Evolutionary conservation across 2,888 invertebrate species (phyloP).

Genomic region (Polyommatus icarus): DNA sequence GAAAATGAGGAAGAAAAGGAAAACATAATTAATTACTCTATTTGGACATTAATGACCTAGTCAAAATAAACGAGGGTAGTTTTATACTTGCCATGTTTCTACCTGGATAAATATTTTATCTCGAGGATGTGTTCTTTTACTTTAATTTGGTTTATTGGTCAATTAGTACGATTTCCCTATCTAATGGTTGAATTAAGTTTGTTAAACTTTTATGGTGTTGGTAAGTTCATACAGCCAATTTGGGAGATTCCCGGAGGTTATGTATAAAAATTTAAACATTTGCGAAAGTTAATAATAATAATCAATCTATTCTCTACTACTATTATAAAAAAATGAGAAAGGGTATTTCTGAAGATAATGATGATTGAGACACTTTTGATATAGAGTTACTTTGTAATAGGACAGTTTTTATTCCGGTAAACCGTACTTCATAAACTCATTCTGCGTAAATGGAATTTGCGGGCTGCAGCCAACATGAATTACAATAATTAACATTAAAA

Average conservation of each 20-base stretch:
- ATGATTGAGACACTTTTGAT: too few relatives aligned
- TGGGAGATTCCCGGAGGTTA: too few relatives aligned
- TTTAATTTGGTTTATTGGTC: neutral
- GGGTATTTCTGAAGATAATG: too few relatives aligned
- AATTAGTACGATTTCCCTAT: neutral
- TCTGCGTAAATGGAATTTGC: too few relatives aligned
- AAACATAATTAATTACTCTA: constrained; percentile 78
- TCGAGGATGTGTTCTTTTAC: neutral
- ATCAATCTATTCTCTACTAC: too few relatives aligned
- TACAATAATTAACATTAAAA: neutral
- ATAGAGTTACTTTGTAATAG: too few relatives aligned
- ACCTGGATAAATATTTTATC: constrained; percentile 25
- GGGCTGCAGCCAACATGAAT: neutral
- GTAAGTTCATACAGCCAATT: too few relatives aligned
- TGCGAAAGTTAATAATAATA: too few relatives aligned
- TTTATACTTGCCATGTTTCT: constrained; percentile 42
- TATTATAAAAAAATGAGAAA: too few relatives aligned
- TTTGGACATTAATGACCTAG: constrained; percentile 77
- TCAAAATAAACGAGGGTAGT: constrained; percentile 71
- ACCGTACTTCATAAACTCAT: too few relatives aligned
- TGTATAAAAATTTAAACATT: too few relatives aligned
- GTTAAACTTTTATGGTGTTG: neutral
- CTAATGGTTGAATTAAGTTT: neutral
- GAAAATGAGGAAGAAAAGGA: constrained; percentile 71
- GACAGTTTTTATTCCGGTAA: too few relatives aligned